Evolutionary conservation across 2,888 invertebrate species (phyloP).

Genomic region (Cephus runcator): DNA sequence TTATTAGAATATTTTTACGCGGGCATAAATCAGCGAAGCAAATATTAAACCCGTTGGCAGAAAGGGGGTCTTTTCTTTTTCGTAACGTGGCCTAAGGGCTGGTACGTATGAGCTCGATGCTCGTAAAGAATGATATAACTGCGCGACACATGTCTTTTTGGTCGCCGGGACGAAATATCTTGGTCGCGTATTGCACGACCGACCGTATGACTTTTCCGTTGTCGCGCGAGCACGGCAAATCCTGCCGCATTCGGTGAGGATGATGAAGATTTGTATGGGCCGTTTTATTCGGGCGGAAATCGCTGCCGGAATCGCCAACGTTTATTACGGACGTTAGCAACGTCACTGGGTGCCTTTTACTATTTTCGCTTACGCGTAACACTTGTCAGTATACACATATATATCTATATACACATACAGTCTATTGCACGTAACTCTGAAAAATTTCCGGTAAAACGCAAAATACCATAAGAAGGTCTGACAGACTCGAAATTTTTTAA

Average conservation of each 20-base stretch:
- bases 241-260: constrained; percentile 16
- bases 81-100: background rate
- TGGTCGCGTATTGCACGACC: background rate
- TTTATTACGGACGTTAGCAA: background rate
- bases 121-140: constrained; percentile 65
- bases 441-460: background rate
- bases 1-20: constrained; percentile 47
- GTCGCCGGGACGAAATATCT: constrained; percentile 31
- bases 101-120: constrained; percentile 25
- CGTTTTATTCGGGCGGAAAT: constrained; percentile 35
- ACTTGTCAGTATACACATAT: background rate
- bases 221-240: background rate
- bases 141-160: constrained; percentile 61
- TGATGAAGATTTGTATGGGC: constrained; percentile 59
- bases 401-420: background rate
- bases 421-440: background rate
- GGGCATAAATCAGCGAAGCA: constrained; percentile 57
- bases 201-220: background rate
- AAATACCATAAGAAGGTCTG: background rate
- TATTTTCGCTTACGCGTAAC: background rate
- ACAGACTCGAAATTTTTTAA: background rate
- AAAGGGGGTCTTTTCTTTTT: background rate
- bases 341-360: background rate
- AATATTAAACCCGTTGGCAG: background rate
- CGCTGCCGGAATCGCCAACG: background rate